Evolutionary conservation across 1,140 invertebrate genomes (phyloP), one percentile per base, ranked within the genome.

Genomic region (Nautilus pompilius): DNA sequence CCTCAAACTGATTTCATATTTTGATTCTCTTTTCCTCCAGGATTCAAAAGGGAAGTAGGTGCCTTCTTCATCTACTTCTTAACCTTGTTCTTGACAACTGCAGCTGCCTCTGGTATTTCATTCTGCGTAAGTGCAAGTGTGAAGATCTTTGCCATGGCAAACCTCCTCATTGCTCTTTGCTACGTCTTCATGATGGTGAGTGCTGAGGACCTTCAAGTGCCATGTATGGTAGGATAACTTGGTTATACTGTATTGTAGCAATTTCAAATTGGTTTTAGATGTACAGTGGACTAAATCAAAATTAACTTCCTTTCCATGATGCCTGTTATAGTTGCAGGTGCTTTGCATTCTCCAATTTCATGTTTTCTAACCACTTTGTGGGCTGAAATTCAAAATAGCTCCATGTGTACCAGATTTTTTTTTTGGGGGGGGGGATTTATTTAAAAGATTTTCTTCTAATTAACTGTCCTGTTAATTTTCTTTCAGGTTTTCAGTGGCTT

Each of bases 151-250:
- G 73, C 80, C 53, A 65, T 83, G 24, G 81, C 78, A 28, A 81
- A 80, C 54, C 60, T 81, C 1, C 68, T 78, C 30, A 74, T 79
- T 24, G 74, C 80, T 20, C 65, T 81, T 15, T 62, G 62, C 33
- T 83, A 74, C 64, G 76, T 79, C 0, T 76, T 80, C 60, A 82
- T 82, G 80, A 82, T 83, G 80, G 81, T 82, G 70, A 67, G 74
- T 68, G 17, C 24, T 55, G 10, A 17, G 13, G 5, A 15, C 22
- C 13, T 24, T 6, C 32, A 13, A 10, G 17, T 29, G 2, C n/a
- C 15, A n/a, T 15, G 15, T 17, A 45, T 53, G 15, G 20, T n/a
- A 33, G 24, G 30, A 17, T 32, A 10, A 22, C 28, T 34, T 33
- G 10, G 4, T 29, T n/a, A 13, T 24, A 59, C 58, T n/a, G 10